Base-by-base conservation (phyloP, 2,888 invertebrate species). In the Theretra japonica region DNA sequence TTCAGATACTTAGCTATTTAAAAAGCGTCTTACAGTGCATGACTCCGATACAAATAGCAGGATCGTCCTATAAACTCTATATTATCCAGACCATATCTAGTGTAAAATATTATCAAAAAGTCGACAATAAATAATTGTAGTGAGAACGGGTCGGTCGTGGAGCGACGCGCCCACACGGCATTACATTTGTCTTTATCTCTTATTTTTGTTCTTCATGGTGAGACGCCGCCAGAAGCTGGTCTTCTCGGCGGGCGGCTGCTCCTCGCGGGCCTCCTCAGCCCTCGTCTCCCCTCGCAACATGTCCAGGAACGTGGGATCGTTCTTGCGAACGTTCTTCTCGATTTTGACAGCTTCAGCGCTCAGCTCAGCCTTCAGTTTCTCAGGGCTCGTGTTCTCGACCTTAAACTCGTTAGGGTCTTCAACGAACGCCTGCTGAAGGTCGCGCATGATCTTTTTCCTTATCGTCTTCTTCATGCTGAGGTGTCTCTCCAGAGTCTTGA, bases 391-490 rank as follows among this genome's bases (percentile, higher is more conserved):
- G 83, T 96, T 96, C 82, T 96, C 96, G 79, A 96, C 96, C 84
- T 96, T 95, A 89, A 96, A 96, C 91, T 96, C 96, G 88, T 96
- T 96, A 77, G 96, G 96, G 87, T 96, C 96, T 84, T 96, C 96
- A 80, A 96, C 96, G 87, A 96, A 96, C 60, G 96, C 96, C 86
- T 97, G 97, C 84, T 97, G 96, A 80, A 97, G 94, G 88, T 97
- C 97, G 50, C 97, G 95, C 97, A 97, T 97, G 85, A 97, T 97
- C 91, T 97, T 97, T 93, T 97, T 97, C 80, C 97, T 93, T 79
- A 97, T 97, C 23, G 97, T 97, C 87, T 97, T 97, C 94, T 97
- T 97, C 97, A 97, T 97, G 86, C 97, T 97, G 82, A 97, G 95
- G 88, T 97, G 97, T 80, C 97, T 94, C 85, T 97, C 97, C 59